phyloP scores from a whole-genome alignment of 2,797 vertebrate species.

The Micrastur ruficollis region DNA sequence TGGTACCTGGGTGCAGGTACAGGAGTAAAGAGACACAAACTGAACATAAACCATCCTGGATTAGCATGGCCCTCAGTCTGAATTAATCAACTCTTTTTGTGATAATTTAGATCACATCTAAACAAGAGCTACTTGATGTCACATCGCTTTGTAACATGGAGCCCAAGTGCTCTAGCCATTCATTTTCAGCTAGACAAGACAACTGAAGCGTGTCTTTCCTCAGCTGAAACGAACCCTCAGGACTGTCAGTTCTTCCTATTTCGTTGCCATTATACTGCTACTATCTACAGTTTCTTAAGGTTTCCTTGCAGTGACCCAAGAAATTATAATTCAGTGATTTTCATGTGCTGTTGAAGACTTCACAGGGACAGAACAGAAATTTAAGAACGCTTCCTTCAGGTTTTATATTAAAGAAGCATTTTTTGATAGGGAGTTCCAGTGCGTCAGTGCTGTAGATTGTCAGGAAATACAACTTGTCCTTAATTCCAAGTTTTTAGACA shows the following conservation, averaged over 20 bases:
- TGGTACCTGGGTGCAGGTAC: neutral
- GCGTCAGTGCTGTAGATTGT: neutral
- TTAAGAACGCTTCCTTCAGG: neutral
- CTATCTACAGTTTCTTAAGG: neutral
- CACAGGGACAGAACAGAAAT: neutral
- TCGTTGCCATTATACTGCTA: neutral
- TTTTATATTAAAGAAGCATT: neutral
- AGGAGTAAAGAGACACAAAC: neutral
- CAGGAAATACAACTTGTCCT: neutral
- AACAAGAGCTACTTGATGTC: neutral
- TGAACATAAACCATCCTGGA: neutral
- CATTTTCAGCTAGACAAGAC: neutral
- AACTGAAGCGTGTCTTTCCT: neutral
- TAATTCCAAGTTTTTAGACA: neutral
- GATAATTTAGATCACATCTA: neutral
- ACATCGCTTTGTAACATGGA: neutral
- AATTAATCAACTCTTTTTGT: neutral
- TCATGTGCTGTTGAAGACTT: neutral
- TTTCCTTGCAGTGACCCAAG: neutral
- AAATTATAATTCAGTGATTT: neutral
- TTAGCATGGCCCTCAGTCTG: neutral
- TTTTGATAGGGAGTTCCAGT: neutral
- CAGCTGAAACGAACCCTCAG: neutral
- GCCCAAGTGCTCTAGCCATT: neutral
- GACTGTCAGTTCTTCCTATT: neutral